Conservation (phyloP, 1,140 invertebrate genomes). For the Leptopilina clavipes region DNA sequence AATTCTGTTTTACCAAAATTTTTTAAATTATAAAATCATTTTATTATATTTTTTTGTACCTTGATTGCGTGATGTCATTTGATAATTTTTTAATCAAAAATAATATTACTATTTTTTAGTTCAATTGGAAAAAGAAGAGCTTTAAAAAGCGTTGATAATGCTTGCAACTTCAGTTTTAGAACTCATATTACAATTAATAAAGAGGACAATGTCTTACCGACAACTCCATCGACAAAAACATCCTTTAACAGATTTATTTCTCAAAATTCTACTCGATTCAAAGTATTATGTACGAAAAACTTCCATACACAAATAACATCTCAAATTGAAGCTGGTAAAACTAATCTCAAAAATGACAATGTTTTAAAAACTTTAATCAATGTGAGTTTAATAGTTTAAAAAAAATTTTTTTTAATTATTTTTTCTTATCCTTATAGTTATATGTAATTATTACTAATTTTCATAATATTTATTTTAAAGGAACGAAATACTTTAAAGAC, state of each 20-base stretch:
- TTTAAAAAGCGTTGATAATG: not conserved
- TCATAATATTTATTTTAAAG: no score
- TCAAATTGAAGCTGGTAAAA: not conserved
- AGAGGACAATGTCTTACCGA: not conserved
- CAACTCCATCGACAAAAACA: not conserved
- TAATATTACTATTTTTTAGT: not conserved
- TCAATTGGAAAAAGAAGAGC: slow-evolving; percentile 7
- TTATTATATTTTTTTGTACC: no score
- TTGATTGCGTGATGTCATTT: no score
- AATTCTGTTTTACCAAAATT: not conserved
- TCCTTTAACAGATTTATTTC: not conserved
- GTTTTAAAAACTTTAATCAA: not conserved
- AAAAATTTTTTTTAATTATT: not conserved
- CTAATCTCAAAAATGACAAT: not conserved
- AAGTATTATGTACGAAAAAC: not conserved
- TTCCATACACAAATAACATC: slow-evolving; percentile 8
- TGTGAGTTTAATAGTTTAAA: not conserved
- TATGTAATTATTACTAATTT: no score
- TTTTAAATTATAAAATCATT: not conserved
- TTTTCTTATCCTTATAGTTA: not conserved
- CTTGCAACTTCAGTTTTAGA: not conserved
- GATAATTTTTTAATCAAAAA: not conserved
- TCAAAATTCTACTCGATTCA: not conserved
- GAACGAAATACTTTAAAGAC: no score
- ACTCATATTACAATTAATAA: not conserved